Percentiles rank a stretch among this genome's conserved stretches.
These are phyloP conservation scores for Polia nebulosa DNA, from an alignment of 2,888 invertebrate species.

Conservation along the genomic window DNA sequence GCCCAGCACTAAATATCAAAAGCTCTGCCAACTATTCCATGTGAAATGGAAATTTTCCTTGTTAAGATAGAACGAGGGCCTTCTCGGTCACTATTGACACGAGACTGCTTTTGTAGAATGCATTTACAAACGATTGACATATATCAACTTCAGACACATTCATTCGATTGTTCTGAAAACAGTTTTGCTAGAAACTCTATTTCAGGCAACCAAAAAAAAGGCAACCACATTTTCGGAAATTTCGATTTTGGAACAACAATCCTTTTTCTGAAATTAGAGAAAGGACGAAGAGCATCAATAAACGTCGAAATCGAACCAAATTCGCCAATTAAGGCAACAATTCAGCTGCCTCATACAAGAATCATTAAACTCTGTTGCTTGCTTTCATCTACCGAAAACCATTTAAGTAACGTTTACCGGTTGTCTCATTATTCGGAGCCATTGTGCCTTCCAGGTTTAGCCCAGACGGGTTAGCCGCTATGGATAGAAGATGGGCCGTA, in stretches of 20 bases:
- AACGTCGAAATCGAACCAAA: slow-evolving; percentile 16
- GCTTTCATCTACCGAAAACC: slow-evolving; percentile 81
- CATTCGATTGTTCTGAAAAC: slow-evolving; percentile 8
- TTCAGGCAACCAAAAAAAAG: neutral
- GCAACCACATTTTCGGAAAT: slow-evolving; percentile 3
- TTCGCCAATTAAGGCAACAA: slow-evolving; percentile 43
- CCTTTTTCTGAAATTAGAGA: neutral
- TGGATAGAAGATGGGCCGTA: slow-evolving; percentile 85
- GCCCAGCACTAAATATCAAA: slow-evolving; percentile 31
- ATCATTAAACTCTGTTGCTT: slow-evolving; percentile 69
- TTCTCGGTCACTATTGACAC: slow-evolving; percentile 23
- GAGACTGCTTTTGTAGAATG: slow-evolving; percentile 2
- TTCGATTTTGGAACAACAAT: neutral
- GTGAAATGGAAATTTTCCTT: slow-evolving; percentile 28
- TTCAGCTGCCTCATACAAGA: slow-evolving; percentile 68
- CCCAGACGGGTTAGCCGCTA: slow-evolving; percentile 74
- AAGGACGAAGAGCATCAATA: neutral
- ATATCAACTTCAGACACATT: slow-evolving; percentile 5
- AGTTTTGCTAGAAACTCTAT: neutral
- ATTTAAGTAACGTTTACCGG: slow-evolving; percentile 76
- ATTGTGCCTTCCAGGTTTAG: slow-evolving; percentile 86
- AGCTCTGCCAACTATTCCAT: slow-evolving; percentile 15
- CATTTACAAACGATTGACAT: slow-evolving; percentile 16
- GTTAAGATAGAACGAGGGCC: slow-evolving; percentile 23
- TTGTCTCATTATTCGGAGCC: slow-evolving; percentile 86